Base-by-base conservation (phyloP, 1,140 invertebrate species). In the Caenorhabditis tropicalis region DNA sequence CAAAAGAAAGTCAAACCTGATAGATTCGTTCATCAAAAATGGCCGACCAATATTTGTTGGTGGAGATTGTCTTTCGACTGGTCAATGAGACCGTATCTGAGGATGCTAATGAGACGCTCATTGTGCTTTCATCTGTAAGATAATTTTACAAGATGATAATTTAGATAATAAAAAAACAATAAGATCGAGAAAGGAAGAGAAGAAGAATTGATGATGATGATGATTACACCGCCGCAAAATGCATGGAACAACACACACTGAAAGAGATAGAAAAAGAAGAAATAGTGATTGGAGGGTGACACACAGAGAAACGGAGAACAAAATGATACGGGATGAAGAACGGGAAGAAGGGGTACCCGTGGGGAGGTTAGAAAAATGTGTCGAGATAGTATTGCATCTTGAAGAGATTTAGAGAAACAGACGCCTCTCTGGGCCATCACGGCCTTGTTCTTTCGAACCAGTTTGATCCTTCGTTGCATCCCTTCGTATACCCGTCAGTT, bases 391-490 rank as follows among this genome's bases (percentile, higher is more conserved):
- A n/a, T 15, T 27, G 21, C 2, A 74, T 9, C 19, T 12, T 43
- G 36, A 12, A 43, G 65, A 74, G 65, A 74, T 12, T 31, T 24
- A 39, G 65, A 74, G 65, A 74, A 43, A 74, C 15, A 36, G 36
- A 74, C 19, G 43, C 65, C 36, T 19, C 29, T 15, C 10, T 5
- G 5, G 27, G 29, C 7, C 33, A 16, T n/a, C 65, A 74, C 65
- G 65, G 65, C 65, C 65, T 74, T 74, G 65, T 74, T 74, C 65
- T 74, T 74, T 46, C 65, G 65, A 74, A 74, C 65, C 65, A 74
- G 65, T 74, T 74, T 74, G 36, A 74, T 46, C 36, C 36, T 9
- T n/a, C 39, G 39, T 12, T 43, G 39, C 39, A 43, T 43, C 43
- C 15, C 10, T 27, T 1, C 53, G 9, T 24, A 9, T 9, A n/a